phyloP scores from a whole-genome alignment of 2,797 vertebrate species.

The Rhinichthys osculus region DNA sequence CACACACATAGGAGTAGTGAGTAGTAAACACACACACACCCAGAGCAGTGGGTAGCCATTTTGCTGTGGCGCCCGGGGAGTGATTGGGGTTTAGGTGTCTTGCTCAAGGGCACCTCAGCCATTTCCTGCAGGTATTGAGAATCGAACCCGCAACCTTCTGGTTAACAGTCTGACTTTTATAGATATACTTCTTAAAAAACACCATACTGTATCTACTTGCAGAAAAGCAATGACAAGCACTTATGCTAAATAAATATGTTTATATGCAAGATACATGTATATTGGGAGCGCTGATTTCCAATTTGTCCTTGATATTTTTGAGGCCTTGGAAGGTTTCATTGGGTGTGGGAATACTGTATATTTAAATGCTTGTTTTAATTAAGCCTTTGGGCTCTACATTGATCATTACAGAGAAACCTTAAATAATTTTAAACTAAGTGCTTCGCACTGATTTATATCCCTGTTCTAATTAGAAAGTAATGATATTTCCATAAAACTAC shows the following conservation, averaged over 20 bases:
- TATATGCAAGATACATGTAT: conserved; percentile 19
- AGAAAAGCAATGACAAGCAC: conserved; percentile 31
- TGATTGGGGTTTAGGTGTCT: too few species aligned
- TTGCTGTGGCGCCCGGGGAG: too few species aligned
- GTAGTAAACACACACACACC: too few species aligned
- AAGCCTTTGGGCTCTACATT: conserved; percentile 16
- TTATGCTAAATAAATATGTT: conserved; percentile 24
- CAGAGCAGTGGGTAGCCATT: too few species aligned
- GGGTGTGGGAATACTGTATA: conserved; percentile 5
- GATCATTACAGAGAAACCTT: conserved; percentile 47
- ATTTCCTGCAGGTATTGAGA: too few species aligned
- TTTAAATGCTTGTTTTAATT: conserved; percentile 46
- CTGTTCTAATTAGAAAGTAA: conserved; percentile 62
- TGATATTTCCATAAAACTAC: conserved; percentile 59
- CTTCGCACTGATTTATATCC: conserved; percentile 52
- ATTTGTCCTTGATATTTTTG: conserved; percentile 2
- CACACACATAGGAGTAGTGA: too few species aligned
- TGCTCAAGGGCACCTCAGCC: too few species aligned
- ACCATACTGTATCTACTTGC: conserved; percentile 4
- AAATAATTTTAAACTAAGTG: conserved; percentile 57
- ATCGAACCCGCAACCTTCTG: too few species aligned
- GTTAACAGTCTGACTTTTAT: too few species aligned
- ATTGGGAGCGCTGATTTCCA: conserved; percentile 9
- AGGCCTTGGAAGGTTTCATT: conserved; percentile 23
- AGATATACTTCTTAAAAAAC: conserved; percentile 41